Conservation (phyloP, 2,888 invertebrate genomes). For the Carcina quercana region DNA sequence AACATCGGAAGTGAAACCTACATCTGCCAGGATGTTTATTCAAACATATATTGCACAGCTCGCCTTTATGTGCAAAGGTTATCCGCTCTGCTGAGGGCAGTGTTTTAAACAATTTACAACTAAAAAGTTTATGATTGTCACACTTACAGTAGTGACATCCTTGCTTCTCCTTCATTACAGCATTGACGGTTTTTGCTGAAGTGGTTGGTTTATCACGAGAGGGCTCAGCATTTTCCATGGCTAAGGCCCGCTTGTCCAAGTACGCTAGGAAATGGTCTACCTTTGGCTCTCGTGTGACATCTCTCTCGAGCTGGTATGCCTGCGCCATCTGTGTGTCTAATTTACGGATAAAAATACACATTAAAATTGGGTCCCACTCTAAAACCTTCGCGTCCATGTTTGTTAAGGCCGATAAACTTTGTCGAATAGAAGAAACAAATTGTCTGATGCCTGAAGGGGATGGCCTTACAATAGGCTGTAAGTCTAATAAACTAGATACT, state of each 20-base stretch:
- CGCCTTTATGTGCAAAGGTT: too few species aligned
- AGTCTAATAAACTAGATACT: neutral
- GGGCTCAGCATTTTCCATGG: neutral
- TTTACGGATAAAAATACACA: constrained; percentile 2
- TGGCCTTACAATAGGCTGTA: too few species aligned
- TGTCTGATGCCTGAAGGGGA: too few species aligned
- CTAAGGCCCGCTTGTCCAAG: neutral
- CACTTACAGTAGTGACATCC: constrained; percentile 8
- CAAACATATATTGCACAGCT: constrained; percentile 7
- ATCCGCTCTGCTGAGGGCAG: too few species aligned
- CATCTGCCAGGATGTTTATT: constrained; percentile 10
- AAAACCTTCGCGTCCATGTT: neutral
- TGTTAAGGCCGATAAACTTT: constrained; percentile 2
- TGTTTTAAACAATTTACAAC: too few species aligned
- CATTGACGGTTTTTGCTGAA: neutral
- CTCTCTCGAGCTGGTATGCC: neutral
- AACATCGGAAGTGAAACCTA: constrained; percentile 10
- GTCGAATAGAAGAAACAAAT: constrained; percentile 2
- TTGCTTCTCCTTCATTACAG: too few species aligned
- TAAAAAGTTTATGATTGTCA: constrained; percentile 10
- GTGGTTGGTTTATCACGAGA: neutral
- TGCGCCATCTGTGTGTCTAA: constrained; percentile 1
- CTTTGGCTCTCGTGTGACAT: neutral
- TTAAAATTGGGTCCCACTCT: constrained; percentile 1
- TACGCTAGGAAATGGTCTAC: neutral